Evolutionary conservation across 2,113 vertebrate species (phyloP).

Genomic region (Pedetes capensis): DNA sequence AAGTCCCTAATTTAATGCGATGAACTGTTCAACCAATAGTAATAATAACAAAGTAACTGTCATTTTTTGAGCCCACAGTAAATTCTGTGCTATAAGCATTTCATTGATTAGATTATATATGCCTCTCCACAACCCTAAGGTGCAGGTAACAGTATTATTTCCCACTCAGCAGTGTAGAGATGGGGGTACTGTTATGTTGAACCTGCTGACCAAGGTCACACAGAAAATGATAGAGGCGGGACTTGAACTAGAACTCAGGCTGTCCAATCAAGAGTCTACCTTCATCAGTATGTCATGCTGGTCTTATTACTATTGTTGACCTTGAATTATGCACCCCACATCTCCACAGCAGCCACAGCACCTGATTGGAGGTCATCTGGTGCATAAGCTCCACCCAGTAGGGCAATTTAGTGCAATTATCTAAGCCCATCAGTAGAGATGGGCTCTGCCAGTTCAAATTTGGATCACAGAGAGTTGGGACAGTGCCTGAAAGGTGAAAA

Average conservation of each 20-base stretch:
- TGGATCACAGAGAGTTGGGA: neutral
- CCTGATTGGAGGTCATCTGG: neutral
- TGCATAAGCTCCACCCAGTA: neutral
- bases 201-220: neutral
- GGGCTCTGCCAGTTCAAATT: neutral
- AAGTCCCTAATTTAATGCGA: neutral
- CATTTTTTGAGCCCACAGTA: conserved; percentile 16
- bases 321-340: neutral
- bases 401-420: neutral
- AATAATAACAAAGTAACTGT: neutral
- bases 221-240: neutral
- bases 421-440: neutral
- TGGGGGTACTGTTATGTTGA: neutral
- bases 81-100: neutral
- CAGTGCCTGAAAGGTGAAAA: neutral
- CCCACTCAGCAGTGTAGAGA: neutral
- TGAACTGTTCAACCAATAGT: neutral
- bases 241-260: neutral
- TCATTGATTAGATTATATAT: neutral
- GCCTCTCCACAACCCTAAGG: neutral
- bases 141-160: neutral
- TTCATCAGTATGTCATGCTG: accelerated
- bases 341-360: neutral
- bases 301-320: neutral
- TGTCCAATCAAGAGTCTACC: neutral